phyloP scores from a whole-genome alignment of 92 coral and sea anemone species.

The Actinostola sp. region DNA sequence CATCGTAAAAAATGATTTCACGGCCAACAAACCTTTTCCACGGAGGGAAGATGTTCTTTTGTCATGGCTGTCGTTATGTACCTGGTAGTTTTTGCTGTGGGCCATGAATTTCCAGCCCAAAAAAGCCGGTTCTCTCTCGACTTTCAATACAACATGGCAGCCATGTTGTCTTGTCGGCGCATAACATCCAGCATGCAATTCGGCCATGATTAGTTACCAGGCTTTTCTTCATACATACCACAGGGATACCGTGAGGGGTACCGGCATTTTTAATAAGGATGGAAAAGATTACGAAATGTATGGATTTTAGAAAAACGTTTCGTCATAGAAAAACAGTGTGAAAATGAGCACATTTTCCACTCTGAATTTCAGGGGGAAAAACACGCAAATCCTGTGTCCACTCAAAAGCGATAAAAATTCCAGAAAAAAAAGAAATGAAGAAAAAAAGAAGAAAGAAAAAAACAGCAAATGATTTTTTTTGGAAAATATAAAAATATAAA shows the following conservation, averaged over 20 bases:
- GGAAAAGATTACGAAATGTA: no score
- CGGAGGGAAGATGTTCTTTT: constrained; percentile 65
- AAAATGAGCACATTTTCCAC: no score
- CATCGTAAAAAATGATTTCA: background rate
- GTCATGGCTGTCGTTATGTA: constrained; percentile 59
- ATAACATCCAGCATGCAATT: constrained; percentile 29
- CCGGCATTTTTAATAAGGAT: no score
- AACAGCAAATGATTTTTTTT: no score
- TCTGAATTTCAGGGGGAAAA: no score
- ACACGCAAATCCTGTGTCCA: no score
- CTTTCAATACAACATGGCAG: constrained; percentile 44
- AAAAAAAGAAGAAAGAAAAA: no score
- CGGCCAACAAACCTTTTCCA: constrained; percentile 64
- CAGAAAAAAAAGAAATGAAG: no score
- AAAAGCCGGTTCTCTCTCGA: constrained; percentile 15
- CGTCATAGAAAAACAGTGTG: no score
- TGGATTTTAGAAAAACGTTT: no score
- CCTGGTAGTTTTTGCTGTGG: constrained; percentile 29
- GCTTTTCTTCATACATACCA: background rate
- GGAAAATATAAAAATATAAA: no score
- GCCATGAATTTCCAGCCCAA: constrained; percentile 33
- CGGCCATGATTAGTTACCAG: background rate
- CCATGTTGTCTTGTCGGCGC: constrained; percentile 19
- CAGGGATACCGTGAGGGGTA: constrained; percentile 23
- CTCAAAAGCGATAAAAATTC: no score